phyloP scores from a whole-genome alignment of 2,113 vertebrate species.

The Promerops cafer region DNA sequence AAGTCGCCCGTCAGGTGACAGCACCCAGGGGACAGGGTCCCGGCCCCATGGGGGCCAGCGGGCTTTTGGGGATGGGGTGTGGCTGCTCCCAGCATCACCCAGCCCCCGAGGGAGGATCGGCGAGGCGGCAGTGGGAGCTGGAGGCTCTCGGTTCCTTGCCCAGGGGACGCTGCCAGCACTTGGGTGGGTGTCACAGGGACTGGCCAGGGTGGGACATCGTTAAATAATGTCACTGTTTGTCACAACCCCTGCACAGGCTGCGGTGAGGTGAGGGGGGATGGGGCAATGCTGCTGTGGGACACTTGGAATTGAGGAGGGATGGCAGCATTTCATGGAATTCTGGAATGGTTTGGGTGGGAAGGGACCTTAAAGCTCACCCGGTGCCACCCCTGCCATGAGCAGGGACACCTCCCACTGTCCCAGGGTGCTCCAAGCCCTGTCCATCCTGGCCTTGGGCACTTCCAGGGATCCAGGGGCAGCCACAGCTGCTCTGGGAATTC shows the following conservation, averaged over 20 bases:
- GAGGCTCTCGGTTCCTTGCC: fast-evolving
- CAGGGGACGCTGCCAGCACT: not conserved
- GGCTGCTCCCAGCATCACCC: fast-evolving
- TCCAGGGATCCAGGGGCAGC: not conserved
- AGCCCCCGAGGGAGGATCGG: not conserved
- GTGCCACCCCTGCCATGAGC: not conserved
- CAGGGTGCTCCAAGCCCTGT: not conserved
- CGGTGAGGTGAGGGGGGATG: not conserved
- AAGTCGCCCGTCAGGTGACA: not conserved
- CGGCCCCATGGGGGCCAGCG: fast-evolving
- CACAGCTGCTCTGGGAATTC: not conserved
- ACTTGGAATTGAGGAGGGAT: fast-evolving
- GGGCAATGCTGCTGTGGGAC: not conserved
- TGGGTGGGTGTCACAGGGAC: fast-evolving
- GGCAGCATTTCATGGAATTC: not conserved
- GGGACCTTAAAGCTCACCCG: fast-evolving
- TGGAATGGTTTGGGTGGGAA: not conserved
- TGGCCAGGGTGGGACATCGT: fast-evolving
- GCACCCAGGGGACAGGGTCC: not conserved
- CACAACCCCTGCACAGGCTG: not conserved
- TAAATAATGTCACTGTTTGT: not conserved
- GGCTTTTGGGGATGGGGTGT: not conserved
- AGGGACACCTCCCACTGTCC: not conserved
- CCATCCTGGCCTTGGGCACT: not conserved
- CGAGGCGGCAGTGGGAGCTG: fast-evolving